Evolutionary conservation across 2,888 invertebrate genomes (phyloP).

Genomic region (Stenodema calcarata): DNA sequence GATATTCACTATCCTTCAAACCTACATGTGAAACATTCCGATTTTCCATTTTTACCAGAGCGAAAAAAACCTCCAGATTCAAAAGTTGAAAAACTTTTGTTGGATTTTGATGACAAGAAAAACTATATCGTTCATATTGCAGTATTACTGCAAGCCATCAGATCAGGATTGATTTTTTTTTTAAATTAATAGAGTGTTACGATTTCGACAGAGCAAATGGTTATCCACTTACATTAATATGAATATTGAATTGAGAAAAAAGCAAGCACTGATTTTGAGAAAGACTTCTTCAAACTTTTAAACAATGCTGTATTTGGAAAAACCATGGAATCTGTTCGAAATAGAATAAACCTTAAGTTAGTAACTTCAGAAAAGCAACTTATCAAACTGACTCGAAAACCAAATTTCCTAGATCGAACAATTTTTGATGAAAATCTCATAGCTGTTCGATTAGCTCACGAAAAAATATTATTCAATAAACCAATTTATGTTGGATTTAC

Average conservation of each 20-base stretch:
- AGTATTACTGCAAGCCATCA: background rate
- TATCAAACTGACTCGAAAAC: slow-evolving; percentile 16
- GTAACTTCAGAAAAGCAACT: slow-evolving; percentile 10
- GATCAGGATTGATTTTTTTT: slow-evolving; percentile 57
- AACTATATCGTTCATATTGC: slow-evolving; percentile 20
- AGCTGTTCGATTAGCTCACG: slow-evolving; percentile 24
- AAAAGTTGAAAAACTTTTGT: too few species aligned
- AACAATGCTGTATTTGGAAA: too few species aligned
- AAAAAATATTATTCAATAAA: slow-evolving; percentile 40
- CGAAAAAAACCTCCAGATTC: too few species aligned
- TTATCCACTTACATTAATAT: too few species aligned
- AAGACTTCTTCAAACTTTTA: slow-evolving; percentile 61
- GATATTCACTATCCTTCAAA: too few species aligned
- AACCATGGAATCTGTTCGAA: slow-evolving; percentile 58
- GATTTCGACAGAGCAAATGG: slow-evolving; percentile 59
- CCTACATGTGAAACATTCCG: too few species aligned
- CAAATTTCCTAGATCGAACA: slow-evolving; percentile 35
- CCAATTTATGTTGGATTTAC: too few species aligned
- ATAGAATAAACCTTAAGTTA: slow-evolving; percentile 35
- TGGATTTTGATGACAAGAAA: too few species aligned
- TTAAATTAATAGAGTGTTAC: slow-evolving; percentile 58
- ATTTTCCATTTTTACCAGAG: too few species aligned
- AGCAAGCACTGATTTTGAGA: slow-evolving; percentile 60
- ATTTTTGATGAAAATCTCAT: slow-evolving; percentile 32
- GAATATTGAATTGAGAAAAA: slow-evolving; percentile 51